Conservation (phyloP, 2,797 vertebrate species). For the Ceyx erithaca region DNA sequence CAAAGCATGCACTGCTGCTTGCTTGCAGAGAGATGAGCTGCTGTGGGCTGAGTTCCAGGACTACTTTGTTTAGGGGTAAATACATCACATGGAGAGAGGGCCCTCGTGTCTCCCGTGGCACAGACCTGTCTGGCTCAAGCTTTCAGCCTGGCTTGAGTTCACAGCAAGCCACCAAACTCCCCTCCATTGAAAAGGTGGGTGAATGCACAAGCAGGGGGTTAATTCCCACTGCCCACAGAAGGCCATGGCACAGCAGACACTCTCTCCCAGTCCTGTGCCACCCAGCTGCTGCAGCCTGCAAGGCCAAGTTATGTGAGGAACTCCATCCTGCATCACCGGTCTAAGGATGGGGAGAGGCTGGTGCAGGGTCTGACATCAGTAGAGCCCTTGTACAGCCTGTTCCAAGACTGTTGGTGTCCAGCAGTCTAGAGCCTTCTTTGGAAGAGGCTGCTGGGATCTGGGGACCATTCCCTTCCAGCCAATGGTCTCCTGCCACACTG, state of each 20-base stretch:
- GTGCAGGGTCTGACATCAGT: not conserved
- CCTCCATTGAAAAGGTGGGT: not conserved
- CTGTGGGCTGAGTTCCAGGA: not conserved
- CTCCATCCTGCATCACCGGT: not conserved
- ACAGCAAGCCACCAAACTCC: not conserved
- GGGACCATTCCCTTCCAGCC: not conserved
- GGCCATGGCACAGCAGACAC: not conserved
- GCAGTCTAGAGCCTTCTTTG: not conserved
- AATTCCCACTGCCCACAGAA: not conserved
- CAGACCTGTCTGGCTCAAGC: not conserved
- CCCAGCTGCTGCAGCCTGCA: not conserved
- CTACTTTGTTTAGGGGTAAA: not conserved
- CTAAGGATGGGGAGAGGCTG: not conserved
- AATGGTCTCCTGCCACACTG: not conserved
- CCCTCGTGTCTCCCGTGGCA: rapidly evolving
- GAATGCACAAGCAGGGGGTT: not conserved
- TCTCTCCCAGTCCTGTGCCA: not conserved
- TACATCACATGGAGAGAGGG: not conserved
- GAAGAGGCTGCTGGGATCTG: not conserved
- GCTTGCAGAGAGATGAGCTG: not conserved
- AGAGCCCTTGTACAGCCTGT: not conserved
- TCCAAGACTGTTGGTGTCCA: not conserved
- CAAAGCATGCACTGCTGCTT: not conserved
- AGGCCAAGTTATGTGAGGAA: not conserved
- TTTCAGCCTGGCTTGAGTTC: not conserved